These are phyloP conservation scores for Pomacea maculata DNA, from an alignment of 1,140 invertebrate species.

Conservation along the genomic window DNA sequence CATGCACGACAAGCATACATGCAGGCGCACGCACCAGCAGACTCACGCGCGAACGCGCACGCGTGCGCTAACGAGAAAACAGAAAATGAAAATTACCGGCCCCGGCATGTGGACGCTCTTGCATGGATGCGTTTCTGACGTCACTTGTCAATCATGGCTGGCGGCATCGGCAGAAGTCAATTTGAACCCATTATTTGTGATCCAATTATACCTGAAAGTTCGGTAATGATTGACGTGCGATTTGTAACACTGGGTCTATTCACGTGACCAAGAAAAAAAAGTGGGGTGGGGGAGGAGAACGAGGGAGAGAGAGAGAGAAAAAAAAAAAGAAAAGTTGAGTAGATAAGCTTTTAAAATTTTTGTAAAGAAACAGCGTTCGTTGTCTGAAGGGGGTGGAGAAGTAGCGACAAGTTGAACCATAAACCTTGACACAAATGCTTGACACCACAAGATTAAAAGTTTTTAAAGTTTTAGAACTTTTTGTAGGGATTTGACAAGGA, in stretches of 20 bases:
- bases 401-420: too few species aligned
- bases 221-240: conserved; percentile 15
- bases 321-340: too few species aligned
- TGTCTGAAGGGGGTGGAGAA: too few species aligned
- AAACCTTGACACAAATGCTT: too few species aligned
- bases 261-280: too few species aligned
- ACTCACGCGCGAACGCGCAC: conserved; percentile 24
- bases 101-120: conserved; percentile 5
- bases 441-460: too few species aligned
- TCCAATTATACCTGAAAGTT: conserved; percentile 24
- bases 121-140: conserved; percentile 20
- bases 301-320: too few species aligned
- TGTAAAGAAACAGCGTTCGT: too few species aligned
- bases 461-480: too few species aligned
- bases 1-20: conserved; percentile 24
- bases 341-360: too few species aligned
- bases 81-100: conserved; percentile 27
- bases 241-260: conserved; percentile 17
- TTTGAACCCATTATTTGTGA: conserved; percentile 21
- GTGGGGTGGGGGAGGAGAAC: too few species aligned
- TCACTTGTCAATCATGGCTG: conserved; percentile 18
- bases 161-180: conserved; percentile 19
- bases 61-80: conserved; percentile 13
- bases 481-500: too few species aligned
- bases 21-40: conserved; percentile 21